A percentile compares a stretch with the other conserved stretches of the same genome.
Evolutionary conservation across 2,888 invertebrate genomes (phyloP).

Genomic region (Mylabris sibirica): DNA sequence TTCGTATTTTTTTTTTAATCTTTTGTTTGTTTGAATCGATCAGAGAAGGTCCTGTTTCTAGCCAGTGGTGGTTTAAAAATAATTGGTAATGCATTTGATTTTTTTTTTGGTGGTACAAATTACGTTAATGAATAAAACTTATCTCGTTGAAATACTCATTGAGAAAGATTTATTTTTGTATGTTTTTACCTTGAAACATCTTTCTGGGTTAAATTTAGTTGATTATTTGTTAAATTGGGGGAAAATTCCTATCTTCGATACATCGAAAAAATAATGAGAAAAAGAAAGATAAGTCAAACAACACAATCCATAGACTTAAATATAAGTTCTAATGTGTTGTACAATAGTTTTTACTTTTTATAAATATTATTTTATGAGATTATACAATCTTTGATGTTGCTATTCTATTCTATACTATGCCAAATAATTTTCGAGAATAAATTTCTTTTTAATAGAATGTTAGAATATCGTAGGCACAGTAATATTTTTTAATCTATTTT

Average conservation of each 20-base stretch:
- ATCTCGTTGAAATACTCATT: neutral
- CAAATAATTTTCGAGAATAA: no score
- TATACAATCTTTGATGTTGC: no score
- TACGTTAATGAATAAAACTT: neutral
- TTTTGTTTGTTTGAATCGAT: neutral
- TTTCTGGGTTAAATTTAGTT: conserved; percentile 7
- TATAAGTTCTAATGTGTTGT: no score
- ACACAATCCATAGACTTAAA: no score
- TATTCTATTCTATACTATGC: no score
- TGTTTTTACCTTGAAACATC: neutral
- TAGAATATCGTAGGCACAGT: no score
- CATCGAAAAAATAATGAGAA: neutral
- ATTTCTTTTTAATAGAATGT: no score
- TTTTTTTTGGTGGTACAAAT: neutral
- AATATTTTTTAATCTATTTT: no score
- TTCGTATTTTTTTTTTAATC: neutral
- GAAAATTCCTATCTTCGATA: neutral
- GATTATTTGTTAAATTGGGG: conserved; percentile 5
- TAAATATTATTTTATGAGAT: no score
- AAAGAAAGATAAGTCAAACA: no score
- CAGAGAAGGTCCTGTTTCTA: neutral
- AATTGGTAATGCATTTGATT: neutral
- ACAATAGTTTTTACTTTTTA: no score
- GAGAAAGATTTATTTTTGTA: conserved; percentile 5
- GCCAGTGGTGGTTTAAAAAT: no score